Evolutionary conservation across 2,888 invertebrate genomes (phyloP).

Genomic region (Tiphia femorata): DNA sequence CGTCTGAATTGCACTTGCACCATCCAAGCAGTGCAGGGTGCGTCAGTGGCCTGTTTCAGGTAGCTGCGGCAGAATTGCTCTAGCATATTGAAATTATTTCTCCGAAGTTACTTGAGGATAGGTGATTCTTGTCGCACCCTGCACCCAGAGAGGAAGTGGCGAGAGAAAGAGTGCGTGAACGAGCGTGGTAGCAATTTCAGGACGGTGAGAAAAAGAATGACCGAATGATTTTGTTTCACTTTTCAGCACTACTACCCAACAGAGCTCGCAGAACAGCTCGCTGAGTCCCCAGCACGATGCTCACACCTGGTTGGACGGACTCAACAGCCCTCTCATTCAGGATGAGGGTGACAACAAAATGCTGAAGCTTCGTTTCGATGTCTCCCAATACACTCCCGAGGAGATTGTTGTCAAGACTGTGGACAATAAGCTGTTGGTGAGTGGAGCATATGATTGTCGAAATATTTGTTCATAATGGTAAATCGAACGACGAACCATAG

Average conservation of each 20-base stretch:
- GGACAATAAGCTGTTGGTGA: slow-evolving; percentile 95
- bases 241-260: slow-evolving; percentile 73
- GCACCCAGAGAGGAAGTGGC: too few relatives aligned
- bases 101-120: too few relatives aligned
- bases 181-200: too few relatives aligned
- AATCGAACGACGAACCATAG: too few relatives aligned
- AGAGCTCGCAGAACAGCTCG: slow-evolving; percentile 72
- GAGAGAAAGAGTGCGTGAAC: too few relatives aligned
- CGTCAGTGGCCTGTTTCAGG: too few relatives aligned
- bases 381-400: slow-evolving; percentile 96
- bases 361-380: slow-evolving; percentile 95
- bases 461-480: too few relatives aligned
- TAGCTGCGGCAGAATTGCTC: too few relatives aligned
- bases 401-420: slow-evolving; percentile 99
- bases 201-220: not conserved
- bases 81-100: too few relatives aligned
- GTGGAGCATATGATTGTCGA: slow-evolving; percentile 58
- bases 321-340: slow-evolving; percentile 94
- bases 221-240: slow-evolving; percentile 21
- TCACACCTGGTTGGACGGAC: slow-evolving; percentile 84
- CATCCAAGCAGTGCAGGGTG: too few relatives aligned
- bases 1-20: not conserved
- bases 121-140: too few relatives aligned
- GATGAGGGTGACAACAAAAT: slow-evolving; percentile 95
- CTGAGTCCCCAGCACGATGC: slow-evolving; percentile 66